phyloP scores from a whole-genome alignment of 2,888 invertebrate species.

The Entomobrya multifasciata region DNA sequence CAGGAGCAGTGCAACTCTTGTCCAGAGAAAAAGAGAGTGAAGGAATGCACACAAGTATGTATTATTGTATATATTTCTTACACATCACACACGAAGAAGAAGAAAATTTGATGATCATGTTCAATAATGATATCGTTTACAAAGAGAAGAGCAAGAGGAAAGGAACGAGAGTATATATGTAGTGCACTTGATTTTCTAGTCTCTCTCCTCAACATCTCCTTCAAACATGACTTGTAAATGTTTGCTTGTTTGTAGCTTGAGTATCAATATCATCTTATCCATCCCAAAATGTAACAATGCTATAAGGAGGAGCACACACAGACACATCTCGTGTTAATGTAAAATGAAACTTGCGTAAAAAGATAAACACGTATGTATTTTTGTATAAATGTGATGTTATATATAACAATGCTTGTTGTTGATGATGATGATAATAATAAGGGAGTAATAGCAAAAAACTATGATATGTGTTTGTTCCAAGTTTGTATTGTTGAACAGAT shows the following conservation, averaged over 20 bases:
- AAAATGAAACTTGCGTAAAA: conserved; percentile 36
- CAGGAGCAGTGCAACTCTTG: not conserved
- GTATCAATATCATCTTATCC: conserved; percentile 56
- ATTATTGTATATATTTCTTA: conserved; percentile 4
- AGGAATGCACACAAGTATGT: too few species aligned
- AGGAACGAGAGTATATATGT: not conserved
- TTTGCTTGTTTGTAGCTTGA: conserved; percentile 15
- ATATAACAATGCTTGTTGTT: not conserved
- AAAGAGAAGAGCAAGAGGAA: not conserved
- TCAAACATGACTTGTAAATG: too few species aligned
- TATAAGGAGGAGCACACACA: conserved; percentile 43
- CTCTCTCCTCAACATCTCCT: not conserved
- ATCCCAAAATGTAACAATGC: conserved; percentile 16
- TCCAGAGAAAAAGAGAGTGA: too few species aligned
- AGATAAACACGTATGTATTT: not conserved
- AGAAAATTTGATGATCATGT: not conserved
- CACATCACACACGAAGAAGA: not conserved
- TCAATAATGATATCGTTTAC: conserved; percentile 33
- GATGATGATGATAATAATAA: conserved; percentile 43
- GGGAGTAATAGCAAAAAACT: conserved; percentile 36
- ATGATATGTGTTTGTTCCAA: conserved; percentile 41
- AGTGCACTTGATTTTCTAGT: conserved; percentile 59
- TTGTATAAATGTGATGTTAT: too few species aligned
- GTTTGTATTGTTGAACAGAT: not conserved
- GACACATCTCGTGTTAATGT: conserved; percentile 3